These are phyloP conservation scores for Sinhomidia bicolor DNA, from an alignment of 2,888 invertebrate species.

Conservation along the genomic window DNA sequence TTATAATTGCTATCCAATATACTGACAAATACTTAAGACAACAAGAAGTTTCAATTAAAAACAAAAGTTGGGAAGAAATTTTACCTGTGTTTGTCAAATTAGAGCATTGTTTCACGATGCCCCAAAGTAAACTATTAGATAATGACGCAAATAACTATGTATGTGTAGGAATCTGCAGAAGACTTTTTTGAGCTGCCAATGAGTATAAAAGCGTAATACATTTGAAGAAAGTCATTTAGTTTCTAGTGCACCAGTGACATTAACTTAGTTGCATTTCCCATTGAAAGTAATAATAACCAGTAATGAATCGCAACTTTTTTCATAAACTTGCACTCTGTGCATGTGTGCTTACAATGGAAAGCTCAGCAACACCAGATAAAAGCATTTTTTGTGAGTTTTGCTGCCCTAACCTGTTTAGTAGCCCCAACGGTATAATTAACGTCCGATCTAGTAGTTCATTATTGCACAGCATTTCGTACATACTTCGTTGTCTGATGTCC, in stretches of 20 bases:
- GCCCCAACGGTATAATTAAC: conserved; percentile 36
- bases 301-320: neutral
- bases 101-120: neutral
- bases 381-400: conserved; percentile 29
- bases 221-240: too few species aligned
- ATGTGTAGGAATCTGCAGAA: too few species aligned
- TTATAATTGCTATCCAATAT: too few species aligned
- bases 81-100: neutral
- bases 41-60: too few species aligned
- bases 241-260: neutral
- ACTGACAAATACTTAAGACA: too few species aligned
- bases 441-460: neutral
- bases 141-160: too few species aligned
- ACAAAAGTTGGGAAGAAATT: too few species aligned
- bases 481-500: conserved; percentile 48
- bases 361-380: neutral
- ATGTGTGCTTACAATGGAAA: neutral
- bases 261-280: too few species aligned
- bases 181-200: too few species aligned
- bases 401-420: conserved; percentile 55
- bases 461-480: conserved; percentile 45
- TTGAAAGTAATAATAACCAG: too few species aligned
- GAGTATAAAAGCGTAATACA: too few species aligned
- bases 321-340: neutral
- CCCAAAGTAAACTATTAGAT: neutral